Evolutionary conservation across 2,888 invertebrate species (phyloP).

Genomic region (Xylocampa areola): DNA sequence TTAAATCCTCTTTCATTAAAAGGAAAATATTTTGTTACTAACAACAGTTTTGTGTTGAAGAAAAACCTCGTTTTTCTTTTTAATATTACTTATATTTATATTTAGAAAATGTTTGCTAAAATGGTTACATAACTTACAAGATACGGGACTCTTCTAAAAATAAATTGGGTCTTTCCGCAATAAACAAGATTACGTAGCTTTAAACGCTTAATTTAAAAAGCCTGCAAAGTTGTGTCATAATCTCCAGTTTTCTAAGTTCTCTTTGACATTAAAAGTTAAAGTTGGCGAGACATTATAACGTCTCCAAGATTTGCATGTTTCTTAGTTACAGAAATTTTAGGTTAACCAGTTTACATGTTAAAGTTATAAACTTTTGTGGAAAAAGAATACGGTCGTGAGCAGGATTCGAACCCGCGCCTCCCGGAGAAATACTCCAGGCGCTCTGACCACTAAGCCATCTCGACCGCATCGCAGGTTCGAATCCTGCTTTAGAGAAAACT

Average conservation of each 20-base stretch:
- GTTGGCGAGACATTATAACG: background rate
- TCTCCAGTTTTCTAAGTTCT: constrained; percentile 10
- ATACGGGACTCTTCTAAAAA: background rate
- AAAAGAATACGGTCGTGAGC: too few relatives aligned
- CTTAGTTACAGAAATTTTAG: background rate
- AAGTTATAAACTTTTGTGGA: too few relatives aligned
- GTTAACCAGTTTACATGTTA: too few relatives aligned
- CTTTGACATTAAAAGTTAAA: constrained; percentile 18
- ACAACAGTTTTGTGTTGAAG: background rate
- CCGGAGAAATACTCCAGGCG: too few relatives aligned
- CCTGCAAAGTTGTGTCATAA: constrained; percentile 21
- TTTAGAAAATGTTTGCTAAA: constrained; percentile 5
- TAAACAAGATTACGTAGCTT: constrained; percentile 29
- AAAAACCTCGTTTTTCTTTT: background rate
- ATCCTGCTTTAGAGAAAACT: too few relatives aligned
- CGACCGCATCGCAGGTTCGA: too few relatives aligned
- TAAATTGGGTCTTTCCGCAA: constrained; percentile 3
- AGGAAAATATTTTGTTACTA: constrained; percentile 11
- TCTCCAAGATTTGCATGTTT: constrained; percentile 6
- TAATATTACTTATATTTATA: background rate
- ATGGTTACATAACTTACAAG: constrained; percentile 24
- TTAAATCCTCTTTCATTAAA: background rate
- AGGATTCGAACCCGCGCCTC: too few relatives aligned
- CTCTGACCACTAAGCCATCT: too few relatives aligned
- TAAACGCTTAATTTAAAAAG: constrained; percentile 36